Evolutionary conservation across 2,888 invertebrate species (phyloP).

Genomic region (Panorpa germanica): DNA sequence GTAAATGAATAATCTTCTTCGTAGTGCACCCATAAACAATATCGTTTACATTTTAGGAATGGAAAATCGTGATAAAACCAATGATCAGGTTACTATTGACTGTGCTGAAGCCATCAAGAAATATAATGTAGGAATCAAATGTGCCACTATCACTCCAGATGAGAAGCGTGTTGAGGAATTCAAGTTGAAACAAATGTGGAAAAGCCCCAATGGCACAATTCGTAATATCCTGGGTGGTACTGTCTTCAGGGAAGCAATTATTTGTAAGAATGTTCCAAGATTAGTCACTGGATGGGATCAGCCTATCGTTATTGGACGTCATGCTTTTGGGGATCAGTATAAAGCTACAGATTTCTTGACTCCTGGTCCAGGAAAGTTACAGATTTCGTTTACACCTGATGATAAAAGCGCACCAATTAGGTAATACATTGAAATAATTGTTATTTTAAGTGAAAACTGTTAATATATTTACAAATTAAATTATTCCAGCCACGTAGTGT

Average conservation of each 20-base stretch:
- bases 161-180: slow-evolving; percentile 89
- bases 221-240: slow-evolving; percentile 75
- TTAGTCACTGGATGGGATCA: slow-evolving; percentile 89
- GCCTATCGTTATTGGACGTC: slow-evolving; percentile 96
- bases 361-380: slow-evolving; percentile 74
- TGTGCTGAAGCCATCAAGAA: slow-evolving; percentile 93
- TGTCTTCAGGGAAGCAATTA: slow-evolving; percentile 71
- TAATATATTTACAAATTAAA: too few relatives aligned
- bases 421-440: too few relatives aligned
- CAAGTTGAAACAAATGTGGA: slow-evolving; percentile 79
- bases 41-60: too few relatives aligned
- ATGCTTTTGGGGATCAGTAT: slow-evolving; percentile 96
- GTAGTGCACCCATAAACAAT: too few relatives aligned
- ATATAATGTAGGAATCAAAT: slow-evolving; percentile 97
- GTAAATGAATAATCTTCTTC: too few relatives aligned
- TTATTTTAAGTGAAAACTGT: too few relatives aligned
- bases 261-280: slow-evolving; percentile 86
- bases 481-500: too few relatives aligned
- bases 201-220: slow-evolving; percentile 76
- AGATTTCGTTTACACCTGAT: slow-evolving; percentile 60
- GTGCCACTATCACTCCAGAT: slow-evolving; percentile 97
- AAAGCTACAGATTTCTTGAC: slow-evolving; percentile 94
- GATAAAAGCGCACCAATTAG: slow-evolving; percentile 33
- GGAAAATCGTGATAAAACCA: slow-evolving; percentile 82
- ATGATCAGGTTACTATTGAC: slow-evolving; percentile 90